Evolutionary conservation across 2,797 vertebrate species (phyloP), one percentile per base, ranked within the genome.

Genomic region (Alcedo atthis): DNA sequence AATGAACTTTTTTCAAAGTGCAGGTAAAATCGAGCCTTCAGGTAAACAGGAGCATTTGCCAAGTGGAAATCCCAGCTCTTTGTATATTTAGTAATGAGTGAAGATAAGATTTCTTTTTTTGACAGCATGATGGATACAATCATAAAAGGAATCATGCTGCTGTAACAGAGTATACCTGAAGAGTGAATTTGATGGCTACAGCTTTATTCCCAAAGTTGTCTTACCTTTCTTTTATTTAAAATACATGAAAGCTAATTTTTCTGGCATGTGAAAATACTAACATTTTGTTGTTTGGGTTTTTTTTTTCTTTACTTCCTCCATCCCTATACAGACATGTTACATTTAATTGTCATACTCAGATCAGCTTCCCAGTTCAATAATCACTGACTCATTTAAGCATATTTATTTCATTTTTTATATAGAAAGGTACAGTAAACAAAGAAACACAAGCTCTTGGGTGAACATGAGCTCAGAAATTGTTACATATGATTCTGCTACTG

Each of bases 31-130:
- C 94, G 55, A 92, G 94, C 90, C 97, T 95, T 93, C 97, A 95
- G 97, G 97, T 96, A 96, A 96, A 96, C 96, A 96, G 94, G 91
- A 95, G 49, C 92, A 61, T 84, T 94, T 96, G 96, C 97, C 97
- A 96, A 95, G 95, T 96, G 94, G 96, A 97, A 97, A 97, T 96
- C 97, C 96, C 94, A 95, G 92, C 93, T 97, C 94, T 97, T 96
- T 93, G 96, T 96, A 81, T 95, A 90, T 93, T 94, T 94, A 96
- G 96, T 91, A 91, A 92, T 92, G 96, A 96, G 85, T 51, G 86
- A 91, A 97, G 96, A 97, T 96, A 97, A 96, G 96, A 96, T 94
- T 97, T 97, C 96, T 94, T 93, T 93, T 94, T 93, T 89, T 89
- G 97, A 97, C 96, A 96, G 96, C 86, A 89, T 90, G 96, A 97